Conservation (phyloP, 2,797 vertebrate species). For the Sebastolobus alascanus region DNA sequence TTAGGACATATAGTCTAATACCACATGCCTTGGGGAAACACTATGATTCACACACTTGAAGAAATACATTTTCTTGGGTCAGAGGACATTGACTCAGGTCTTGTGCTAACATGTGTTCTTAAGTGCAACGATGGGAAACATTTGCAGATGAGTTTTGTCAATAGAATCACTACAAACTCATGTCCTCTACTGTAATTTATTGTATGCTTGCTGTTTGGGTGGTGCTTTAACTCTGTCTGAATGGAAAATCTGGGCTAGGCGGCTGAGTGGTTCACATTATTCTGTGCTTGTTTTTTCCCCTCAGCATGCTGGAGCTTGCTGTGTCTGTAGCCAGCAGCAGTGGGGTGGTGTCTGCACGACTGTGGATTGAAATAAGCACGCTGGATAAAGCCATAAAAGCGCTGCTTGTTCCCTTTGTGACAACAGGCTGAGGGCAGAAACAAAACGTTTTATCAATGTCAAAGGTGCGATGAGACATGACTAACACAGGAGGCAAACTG, state of each 20-base stretch:
- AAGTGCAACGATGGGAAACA: not conserved
- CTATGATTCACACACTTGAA: not conserved
- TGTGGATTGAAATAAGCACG: slow-evolving; percentile 74
- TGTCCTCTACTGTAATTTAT: not conserved
- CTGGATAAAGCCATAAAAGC: slow-evolving; percentile 77
- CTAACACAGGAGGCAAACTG: slow-evolving; percentile 77
- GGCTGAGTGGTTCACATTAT: slow-evolving; percentile 53
- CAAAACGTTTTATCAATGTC: slow-evolving; percentile 78
- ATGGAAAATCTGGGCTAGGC: slow-evolving; percentile 39
- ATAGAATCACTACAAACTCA: not conserved
- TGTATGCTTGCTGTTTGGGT: slow-evolving; percentile 16
- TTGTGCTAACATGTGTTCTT: not conserved
- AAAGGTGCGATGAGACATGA: slow-evolving; percentile 81
- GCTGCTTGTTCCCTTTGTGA: slow-evolving; percentile 77
- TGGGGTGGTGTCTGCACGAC: slow-evolving; percentile 62
- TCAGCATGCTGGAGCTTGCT: slow-evolving; percentile 52
- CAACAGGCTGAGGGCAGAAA: slow-evolving; percentile 71
- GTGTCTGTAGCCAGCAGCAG: slow-evolving; percentile 54
- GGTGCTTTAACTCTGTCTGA: slow-evolving; percentile 27
- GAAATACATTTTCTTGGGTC: no score
- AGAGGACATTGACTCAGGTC: not conserved
- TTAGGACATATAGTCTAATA: not conserved
- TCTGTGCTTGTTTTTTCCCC: slow-evolving; percentile 59
- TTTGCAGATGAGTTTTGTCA: slow-evolving; percentile 26
- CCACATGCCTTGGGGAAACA: not conserved